Evolutionary conservation across 2,113 vertebrate species (phyloP), one percentile per base, ranked within the genome.

Genomic region (Neodon shergylaensis): DNA sequence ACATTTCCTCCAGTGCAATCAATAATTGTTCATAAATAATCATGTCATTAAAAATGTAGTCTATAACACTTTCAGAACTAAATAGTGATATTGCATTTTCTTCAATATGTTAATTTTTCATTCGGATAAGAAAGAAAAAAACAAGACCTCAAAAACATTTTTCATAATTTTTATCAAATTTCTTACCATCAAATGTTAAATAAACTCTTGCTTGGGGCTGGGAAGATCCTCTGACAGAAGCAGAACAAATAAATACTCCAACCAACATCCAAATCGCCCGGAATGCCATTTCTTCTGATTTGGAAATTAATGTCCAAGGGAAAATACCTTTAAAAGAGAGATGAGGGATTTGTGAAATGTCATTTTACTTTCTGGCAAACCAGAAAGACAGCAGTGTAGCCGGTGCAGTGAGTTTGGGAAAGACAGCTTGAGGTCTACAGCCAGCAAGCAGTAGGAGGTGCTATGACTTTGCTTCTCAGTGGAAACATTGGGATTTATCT

Each of bases 151-250:
- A 94, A 97, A 97, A 97, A 97, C 70, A 97, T 97, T 97, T 97
- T 44, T 92, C 92, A 76, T 94, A 95, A 96, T 92, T 77, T 97
- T 97, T 26, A 96, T 98, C 94, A 97, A 95, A 11, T 98, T 93
- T 98, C 98, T 99, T 99, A 99, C 98, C 99, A 97, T 98, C 98
- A 97, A 99, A 99, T 81, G 98, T 98, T 97, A 99, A 95, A 95
- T 98, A 98, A 88, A 99, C 98, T 94, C 99, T 98, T 93, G 99
- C 98, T 98, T 99, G 99, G 82, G 98, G 98, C 98, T 98, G 98
- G 61, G 97, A 96, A 88, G 98, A 98, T 99, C 98, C 99, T 97
- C 97, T 97, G 54, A 97, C 98, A 95, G 87, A 95, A 95, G 94
- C 49, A 82, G 97, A 98, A 95, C 96, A 99, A 97, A 98, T 95